phyloP scores from a whole-genome alignment of 2,888 invertebrate species.

The Cerastis leucographa region DNA sequence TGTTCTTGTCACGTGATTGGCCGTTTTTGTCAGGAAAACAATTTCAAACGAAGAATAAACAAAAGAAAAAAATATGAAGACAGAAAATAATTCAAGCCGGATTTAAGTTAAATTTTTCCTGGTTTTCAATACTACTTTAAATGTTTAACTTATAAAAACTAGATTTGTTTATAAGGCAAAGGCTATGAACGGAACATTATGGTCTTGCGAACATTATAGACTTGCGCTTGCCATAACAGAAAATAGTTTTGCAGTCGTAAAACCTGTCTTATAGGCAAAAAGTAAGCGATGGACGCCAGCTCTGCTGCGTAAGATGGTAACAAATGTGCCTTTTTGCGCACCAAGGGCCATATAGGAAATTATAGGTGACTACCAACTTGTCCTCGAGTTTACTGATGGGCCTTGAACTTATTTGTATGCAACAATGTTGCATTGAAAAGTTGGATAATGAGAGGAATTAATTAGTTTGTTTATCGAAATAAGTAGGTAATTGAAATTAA shows the following conservation, averaged over 20 bases:
- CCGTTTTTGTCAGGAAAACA: constrained; percentile 43
- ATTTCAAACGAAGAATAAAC: constrained; percentile 31
- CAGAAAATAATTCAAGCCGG: constrained; percentile 12
- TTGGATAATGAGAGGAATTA: neutral
- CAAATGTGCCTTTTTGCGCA: constrained; percentile 49
- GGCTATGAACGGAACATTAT: constrained; percentile 37
- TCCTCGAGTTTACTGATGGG: constrained; percentile 13
- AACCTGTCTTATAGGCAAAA: constrained; percentile 62
- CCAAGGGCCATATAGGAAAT: constrained; percentile 53
- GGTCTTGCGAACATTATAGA: constrained; percentile 53
- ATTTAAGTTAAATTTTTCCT: constrained; percentile 19
- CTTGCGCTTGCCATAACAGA: constrained; percentile 57
- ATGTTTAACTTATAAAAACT: constrained; percentile 56
- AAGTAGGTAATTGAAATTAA: neutral
- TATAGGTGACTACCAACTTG: constrained; percentile 50
- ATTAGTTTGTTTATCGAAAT: neutral
- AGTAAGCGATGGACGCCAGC: constrained; percentile 41
- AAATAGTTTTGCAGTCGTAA: constrained; percentile 46
- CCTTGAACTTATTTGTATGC: constrained; percentile 44
- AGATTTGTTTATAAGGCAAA: constrained; percentile 61
- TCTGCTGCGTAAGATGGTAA: constrained; percentile 42
- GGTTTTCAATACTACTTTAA: constrained; percentile 27
- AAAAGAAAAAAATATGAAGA: constrained; percentile 11
- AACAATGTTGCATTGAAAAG: constrained; percentile 1
- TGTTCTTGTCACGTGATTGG: constrained; percentile 47